Evolutionary conservation across 2,888 invertebrate genomes (phyloP).

Genomic region (Conops quadrifasciatus): DNA sequence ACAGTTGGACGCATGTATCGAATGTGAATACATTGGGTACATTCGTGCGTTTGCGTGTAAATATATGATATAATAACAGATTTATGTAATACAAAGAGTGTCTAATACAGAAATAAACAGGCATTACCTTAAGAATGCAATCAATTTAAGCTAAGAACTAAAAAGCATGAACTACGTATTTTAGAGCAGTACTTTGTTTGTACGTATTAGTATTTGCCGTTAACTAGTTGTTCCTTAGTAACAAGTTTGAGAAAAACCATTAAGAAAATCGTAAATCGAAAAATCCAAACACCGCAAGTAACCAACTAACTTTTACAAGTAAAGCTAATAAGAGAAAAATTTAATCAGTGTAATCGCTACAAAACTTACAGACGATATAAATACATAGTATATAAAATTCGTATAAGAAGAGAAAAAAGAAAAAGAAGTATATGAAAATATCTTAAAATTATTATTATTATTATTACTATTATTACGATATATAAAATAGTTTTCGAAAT

Average conservation of each 20-base stretch:
- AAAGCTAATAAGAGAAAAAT: too few relatives aligned
- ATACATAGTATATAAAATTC: too few relatives aligned
- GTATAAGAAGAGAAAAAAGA: too few relatives aligned
- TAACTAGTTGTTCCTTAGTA: conserved; percentile 27
- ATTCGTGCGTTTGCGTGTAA: conserved; percentile 23
- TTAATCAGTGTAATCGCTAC: conserved; percentile 22
- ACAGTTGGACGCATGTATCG: background rate
- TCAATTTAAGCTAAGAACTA: conserved; percentile 31
- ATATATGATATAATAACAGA: conserved; percentile 8
- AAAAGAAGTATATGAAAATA: background rate
- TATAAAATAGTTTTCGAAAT: conserved; percentile 40
- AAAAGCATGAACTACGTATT: conserved; percentile 24
- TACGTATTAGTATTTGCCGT: conserved; percentile 26
- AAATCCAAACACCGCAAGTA: conserved; percentile 21
- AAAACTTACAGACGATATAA: too few relatives aligned
- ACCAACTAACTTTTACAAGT: conserved; percentile 21
- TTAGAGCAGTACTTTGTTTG: conserved; percentile 29
- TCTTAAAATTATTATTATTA: background rate
- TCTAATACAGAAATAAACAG: background rate
- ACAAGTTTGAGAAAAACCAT: conserved; percentile 8
- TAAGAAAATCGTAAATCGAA: background rate
- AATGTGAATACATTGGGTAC: background rate
- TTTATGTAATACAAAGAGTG: conserved; percentile 5
- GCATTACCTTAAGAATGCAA: conserved; percentile 29
- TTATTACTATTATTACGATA: conserved; percentile 3